phyloP scores from a whole-genome alignment of 2,797 vertebrate genomes.

The Notamacropus eugenii region DNA sequence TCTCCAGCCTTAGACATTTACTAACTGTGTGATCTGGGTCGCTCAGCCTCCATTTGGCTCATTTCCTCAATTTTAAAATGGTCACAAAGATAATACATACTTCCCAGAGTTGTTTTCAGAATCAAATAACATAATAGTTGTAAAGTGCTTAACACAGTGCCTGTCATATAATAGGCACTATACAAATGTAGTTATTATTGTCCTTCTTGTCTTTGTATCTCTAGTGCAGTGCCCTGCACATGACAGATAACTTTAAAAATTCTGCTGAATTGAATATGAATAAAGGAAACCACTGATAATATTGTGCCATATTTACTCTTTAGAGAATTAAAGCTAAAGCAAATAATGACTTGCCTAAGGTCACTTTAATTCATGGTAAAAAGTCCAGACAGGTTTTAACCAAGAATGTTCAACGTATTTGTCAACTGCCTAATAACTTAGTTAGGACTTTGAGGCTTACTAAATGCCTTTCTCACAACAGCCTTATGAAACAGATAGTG shows the following conservation, averaged over 20 bases:
- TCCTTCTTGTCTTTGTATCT: slow-evolving; percentile 4
- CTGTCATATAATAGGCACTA: not conserved
- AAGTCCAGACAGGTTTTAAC: not conserved
- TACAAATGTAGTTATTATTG: not conserved
- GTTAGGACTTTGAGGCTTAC: not conserved
- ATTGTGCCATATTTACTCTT: not conserved
- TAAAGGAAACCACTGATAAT: not conserved
- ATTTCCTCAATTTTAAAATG: not conserved
- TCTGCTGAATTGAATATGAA: not conserved
- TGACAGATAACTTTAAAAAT: not conserved
- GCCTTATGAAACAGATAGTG: not conserved
- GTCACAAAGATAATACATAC: not conserved
- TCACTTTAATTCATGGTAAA: not conserved
- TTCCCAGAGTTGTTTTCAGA: not conserved
- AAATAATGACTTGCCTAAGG: slow-evolving; percentile 1
- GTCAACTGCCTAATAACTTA: slow-evolving; percentile 2
- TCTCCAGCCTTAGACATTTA: not conserved
- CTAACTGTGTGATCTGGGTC: not conserved
- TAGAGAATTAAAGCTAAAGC: not conserved
- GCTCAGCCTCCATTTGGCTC: not conserved
- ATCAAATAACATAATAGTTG: not conserved
- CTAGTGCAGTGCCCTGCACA: not conserved
- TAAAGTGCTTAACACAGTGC: not conserved
- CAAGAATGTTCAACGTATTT: not conserved
- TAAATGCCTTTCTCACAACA: not conserved